Evolutionary conservation across 1,140 invertebrate genomes (phyloP).

Genomic region (Drosophila azteca): DNA sequence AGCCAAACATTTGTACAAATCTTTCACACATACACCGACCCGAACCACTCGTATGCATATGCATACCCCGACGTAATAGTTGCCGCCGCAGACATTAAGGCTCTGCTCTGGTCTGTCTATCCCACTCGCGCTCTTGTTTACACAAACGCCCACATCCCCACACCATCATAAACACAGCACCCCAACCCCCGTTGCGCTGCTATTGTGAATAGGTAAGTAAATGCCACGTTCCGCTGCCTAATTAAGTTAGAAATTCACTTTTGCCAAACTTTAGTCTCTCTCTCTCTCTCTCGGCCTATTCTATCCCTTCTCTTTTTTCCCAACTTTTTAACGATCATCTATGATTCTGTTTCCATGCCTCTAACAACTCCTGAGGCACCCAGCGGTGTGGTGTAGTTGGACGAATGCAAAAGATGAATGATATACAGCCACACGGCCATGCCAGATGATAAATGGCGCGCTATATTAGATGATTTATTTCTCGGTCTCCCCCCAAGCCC

Average conservation of each 20-base stretch:
- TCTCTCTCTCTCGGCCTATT: conserved; percentile 2
- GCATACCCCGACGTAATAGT: conserved; percentile 51
- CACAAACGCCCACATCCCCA: conserved; percentile 49
- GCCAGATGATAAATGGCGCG: conserved; percentile 78
- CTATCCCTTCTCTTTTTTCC: not conserved
- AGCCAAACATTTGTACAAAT: conserved; percentile 71
- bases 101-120: conserved; percentile 49
- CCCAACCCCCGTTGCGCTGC: not conserved
- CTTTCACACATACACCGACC: conserved; percentile 63
- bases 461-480: conserved; percentile 80
- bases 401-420: conserved; percentile 70
- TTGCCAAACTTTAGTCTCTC: conserved; percentile 24
- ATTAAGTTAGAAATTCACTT: conserved; percentile 56
- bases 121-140: conserved; percentile 66
- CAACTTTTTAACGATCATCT: conserved; percentile 10
- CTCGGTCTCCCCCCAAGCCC: conserved; percentile 29
- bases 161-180: conserved; percentile 4
- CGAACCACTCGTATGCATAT: conserved; percentile 19
- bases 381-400: conserved; percentile 39
- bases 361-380: conserved; percentile 57
- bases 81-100: conserved; percentile 74
- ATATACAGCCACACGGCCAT: conserved; percentile 64
- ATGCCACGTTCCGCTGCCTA: conserved; percentile 54
- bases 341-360: conserved; percentile 30
- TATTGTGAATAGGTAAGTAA: conserved; percentile 58